phyloP scores from a whole-genome alignment of 1,140 invertebrate genomes.

The Eulimnadia texana region DNA sequence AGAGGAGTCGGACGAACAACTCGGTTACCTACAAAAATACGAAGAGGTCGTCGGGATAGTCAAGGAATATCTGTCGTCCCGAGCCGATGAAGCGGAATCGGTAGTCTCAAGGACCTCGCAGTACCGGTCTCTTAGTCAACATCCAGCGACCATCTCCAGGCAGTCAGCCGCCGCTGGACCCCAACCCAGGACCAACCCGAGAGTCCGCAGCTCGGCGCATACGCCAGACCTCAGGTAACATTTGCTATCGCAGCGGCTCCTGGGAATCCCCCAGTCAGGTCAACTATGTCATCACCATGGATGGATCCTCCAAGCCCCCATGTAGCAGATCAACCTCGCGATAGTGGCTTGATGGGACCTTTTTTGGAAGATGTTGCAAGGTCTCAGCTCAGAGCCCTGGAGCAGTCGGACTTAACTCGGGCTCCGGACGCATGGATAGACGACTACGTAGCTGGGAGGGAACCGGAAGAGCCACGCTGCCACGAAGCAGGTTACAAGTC shows the following conservation, averaged over 20 bases:
- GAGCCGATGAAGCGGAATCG: not conserved
- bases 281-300: not conserved
- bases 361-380: not conserved
- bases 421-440: constrained; percentile 7
- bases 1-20: not conserved
- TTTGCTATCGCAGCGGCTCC: not conserved
- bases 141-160: not conserved
- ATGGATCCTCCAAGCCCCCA: not conserved
- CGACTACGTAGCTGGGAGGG: not conserved
- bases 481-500: not conserved
- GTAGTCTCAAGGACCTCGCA: not conserved
- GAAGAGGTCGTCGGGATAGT: not conserved
- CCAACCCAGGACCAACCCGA: not conserved
- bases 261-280: not conserved
- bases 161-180: not conserved
- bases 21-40: not conserved
- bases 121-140: not conserved
- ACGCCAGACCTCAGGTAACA: not conserved
- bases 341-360: not conserved
- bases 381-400: not conserved
- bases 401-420: not conserved
- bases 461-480: too few relatives aligned
- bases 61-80: not conserved
- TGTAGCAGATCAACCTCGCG: not conserved
- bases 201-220: not conserved